These are phyloP conservation scores for Trissonchulus latispiculum DNA, from an alignment of 2,888 invertebrate species.

Conservation along the genomic window DNA sequence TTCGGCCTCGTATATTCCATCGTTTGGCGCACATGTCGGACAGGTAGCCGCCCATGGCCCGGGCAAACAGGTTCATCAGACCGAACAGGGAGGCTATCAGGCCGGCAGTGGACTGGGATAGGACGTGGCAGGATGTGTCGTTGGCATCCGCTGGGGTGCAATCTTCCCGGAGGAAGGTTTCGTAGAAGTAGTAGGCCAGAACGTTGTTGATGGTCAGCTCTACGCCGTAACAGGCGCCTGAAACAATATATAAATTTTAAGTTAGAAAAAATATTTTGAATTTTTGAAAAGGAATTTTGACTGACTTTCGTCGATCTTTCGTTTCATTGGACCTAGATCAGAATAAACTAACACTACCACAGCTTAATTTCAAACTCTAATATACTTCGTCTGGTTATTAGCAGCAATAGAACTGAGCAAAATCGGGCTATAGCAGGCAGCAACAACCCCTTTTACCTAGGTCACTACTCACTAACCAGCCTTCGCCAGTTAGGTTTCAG, in stretches of 20 bases:
- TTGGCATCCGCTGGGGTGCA: background rate
- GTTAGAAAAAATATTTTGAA: no score
- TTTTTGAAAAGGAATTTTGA: no score
- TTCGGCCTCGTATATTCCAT: background rate
- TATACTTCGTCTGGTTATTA: no score
- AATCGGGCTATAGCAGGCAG: no score
- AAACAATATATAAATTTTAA: background rate
- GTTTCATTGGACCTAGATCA: no score
- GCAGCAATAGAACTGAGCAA: no score
- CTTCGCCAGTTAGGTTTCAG: no score
- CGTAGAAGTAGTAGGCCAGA: background rate
- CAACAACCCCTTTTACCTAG: no score
- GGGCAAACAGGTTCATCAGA: background rate
- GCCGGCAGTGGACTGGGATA: background rate
- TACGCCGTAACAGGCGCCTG: background rate
- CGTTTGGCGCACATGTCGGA: background rate
- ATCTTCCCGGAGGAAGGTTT: background rate
- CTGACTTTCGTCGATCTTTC: no score
- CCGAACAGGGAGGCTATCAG: background rate
- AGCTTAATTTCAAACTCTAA: no score
- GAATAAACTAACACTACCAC: no score
- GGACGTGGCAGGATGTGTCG: background rate
- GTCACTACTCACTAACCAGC: no score
- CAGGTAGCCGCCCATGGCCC: background rate
- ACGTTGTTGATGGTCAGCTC: background rate